Evolutionary conservation across 2,888 invertebrate species (phyloP).

Genomic region (Hydriomena furcata): DNA sequence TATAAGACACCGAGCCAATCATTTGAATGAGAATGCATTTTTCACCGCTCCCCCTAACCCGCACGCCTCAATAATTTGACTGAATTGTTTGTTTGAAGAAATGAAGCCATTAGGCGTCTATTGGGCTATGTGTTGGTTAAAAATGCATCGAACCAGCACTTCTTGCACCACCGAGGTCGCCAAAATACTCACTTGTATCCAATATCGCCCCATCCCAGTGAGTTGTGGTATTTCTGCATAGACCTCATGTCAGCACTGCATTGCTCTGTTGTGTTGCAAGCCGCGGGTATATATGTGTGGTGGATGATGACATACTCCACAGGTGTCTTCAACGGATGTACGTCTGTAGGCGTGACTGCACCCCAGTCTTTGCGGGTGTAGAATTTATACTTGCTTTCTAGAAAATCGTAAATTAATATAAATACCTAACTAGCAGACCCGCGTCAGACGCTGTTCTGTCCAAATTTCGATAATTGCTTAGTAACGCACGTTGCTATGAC

Average conservation of each 20-base stretch:
- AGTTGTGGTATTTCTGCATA: slow-evolving; percentile 87
- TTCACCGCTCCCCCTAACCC: too few relatives aligned
- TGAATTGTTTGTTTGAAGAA: too few relatives aligned
- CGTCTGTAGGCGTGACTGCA: slow-evolving; percentile 73
- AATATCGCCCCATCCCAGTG: slow-evolving; percentile 87
- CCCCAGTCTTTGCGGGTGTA: slow-evolving; percentile 83
- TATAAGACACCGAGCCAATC: too few relatives aligned
- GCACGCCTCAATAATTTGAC: too few relatives aligned
- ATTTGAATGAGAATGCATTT: too few relatives aligned
- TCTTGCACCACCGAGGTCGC: neutral
- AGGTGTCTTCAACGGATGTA: slow-evolving; percentile 77
- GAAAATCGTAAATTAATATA: neutral
- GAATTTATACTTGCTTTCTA: slow-evolving; percentile 40
- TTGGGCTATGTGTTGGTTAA: too few relatives aligned
- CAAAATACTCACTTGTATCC: slow-evolving; percentile 79
- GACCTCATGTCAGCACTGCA: slow-evolving; percentile 84
- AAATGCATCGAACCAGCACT: too few relatives aligned
- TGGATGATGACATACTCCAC: slow-evolving; percentile 88
- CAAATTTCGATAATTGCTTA: too few relatives aligned
- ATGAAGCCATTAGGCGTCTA: too few relatives aligned
- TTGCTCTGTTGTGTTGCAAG: slow-evolving; percentile 78
- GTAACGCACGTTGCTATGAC: too few relatives aligned
- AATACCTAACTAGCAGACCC: too few relatives aligned
- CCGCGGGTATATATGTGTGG: slow-evolving; percentile 86
- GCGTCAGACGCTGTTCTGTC: too few relatives aligned